Conservation (phyloP, 2,888 invertebrate species). For the Agrotis exclamationis region DNA sequence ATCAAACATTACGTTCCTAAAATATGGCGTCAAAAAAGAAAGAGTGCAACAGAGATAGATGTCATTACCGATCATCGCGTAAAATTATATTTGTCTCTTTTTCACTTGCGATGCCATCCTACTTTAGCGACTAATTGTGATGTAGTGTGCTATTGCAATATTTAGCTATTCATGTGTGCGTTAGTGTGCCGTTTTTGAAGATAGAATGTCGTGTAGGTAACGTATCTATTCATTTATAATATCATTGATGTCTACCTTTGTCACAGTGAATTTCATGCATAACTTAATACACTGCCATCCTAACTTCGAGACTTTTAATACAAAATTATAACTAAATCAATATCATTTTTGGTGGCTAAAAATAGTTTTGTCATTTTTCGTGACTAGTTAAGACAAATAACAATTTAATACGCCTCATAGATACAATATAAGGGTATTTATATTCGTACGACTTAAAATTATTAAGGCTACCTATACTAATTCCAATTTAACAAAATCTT, state of each 20-base stretch:
- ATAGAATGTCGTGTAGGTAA: too few relatives aligned
- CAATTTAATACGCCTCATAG: background rate
- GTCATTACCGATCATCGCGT: too few relatives aligned
- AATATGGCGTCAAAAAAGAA: too few relatives aligned
- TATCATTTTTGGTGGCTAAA: slow-evolving; percentile 33
- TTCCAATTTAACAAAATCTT: background rate
- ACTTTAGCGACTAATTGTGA: too few relatives aligned
- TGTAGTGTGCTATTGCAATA: too few relatives aligned
- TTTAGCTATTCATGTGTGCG: too few relatives aligned
- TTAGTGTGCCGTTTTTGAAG: too few relatives aligned
- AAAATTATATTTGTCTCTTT: too few relatives aligned
- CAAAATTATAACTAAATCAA: slow-evolving; percentile 36
- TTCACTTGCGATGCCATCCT: too few relatives aligned
- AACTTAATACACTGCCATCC: slow-evolving; percentile 3
- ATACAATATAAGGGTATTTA: background rate
- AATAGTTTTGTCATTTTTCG: slow-evolving; percentile 37
- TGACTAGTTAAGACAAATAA: slow-evolving; percentile 47
- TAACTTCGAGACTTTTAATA: slow-evolving; percentile 14
- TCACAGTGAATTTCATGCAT: background rate
- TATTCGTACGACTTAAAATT: background rate
- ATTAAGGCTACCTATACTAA: background rate
- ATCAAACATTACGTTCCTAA: too few relatives aligned
- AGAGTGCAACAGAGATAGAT: too few relatives aligned
- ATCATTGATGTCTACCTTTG: background rate
- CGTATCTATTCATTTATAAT: too few relatives aligned